Evolutionary conservation across 2,888 invertebrate species (phyloP), one percentile per base, ranked within the genome.

Genomic region (Polydrusus pterygomalis): DNA sequence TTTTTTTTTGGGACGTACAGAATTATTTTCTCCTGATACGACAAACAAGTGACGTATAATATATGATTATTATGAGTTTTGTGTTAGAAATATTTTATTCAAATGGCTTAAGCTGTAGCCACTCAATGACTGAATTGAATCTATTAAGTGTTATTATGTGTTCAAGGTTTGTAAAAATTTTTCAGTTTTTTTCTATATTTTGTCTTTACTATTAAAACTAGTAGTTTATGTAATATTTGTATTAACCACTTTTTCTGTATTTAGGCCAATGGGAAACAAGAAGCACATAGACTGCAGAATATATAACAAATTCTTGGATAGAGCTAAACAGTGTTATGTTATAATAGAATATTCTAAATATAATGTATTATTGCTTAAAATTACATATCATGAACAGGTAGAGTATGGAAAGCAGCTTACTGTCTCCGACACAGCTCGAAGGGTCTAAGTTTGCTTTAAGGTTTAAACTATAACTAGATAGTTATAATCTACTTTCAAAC

Each of bases 351-450:
- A 38, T 60, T 60, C 8, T 34, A 34, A 34, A 30, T 56, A 34
- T 15, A 25, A 58, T 58, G 30, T 34, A 58, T 58, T 17, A 60
- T 54, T 54, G 17, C 11, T 38, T 13, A 56, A 56, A 38, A 15
- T 18, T 18, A 38, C 17, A 18, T 60, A 8, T 0, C 10, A 38
- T 15, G 9, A 34, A 38, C 58, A 60, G 58, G 58, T 60, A 60
- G 58, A 38, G 58, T 60, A 60, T 60, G 34, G 10, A 38, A 60
- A 60, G 58, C 38, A 60, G 38, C 58, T 58, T 58, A 38, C 38
- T 58, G 17, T 15, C 17, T 38, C 34, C 34, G n/a, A 3, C 5
- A n/a, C 47, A n/a, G 43, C n/a, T n/a, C 6, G 6, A 9, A 47
- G 5, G 47, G 25, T 38, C 17, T 38, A 60, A 38, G 58, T 40